phyloP scores from a whole-genome alignment of 2,113 vertebrate species.

The Alectura lathami region DNA sequence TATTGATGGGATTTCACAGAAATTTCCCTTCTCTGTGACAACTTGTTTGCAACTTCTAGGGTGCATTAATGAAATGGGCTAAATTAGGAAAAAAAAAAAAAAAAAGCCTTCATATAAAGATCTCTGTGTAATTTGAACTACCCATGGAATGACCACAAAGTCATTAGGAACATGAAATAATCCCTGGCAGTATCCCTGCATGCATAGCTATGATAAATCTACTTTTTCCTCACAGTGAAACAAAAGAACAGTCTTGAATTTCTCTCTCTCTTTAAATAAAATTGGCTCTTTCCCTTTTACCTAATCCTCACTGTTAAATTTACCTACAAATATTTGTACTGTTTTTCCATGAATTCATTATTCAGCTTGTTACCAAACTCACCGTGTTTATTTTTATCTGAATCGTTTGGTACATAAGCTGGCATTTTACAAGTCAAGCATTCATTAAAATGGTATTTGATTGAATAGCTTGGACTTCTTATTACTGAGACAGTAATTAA shows the following conservation, averaged over 20 bases:
- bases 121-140: not conserved
- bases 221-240: not conserved
- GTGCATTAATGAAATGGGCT: not conserved
- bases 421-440: not conserved
- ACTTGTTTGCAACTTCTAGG: not conserved
- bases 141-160: not conserved
- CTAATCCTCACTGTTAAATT: not conserved
- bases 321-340: conserved; percentile 16
- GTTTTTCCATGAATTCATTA: not conserved
- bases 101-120: not conserved
- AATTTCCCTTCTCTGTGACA: not conserved
- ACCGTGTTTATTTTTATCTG: not conserved
- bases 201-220: not conserved
- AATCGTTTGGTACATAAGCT: conserved; percentile 30
- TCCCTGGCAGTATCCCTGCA: not conserved
- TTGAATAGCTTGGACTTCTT: not conserved
- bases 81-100: not conserved
- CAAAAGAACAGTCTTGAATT: not conserved
- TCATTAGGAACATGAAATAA: not conserved
- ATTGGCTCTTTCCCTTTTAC: not conserved
- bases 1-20: not conserved
- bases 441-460: conserved; percentile 10
- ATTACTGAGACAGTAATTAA: not conserved
- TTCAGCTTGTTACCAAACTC: not conserved
- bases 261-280: not conserved